Evolutionary conservation across 2,113 vertebrate species (phyloP).

Genomic region (Oreochromis aureus): DNA sequence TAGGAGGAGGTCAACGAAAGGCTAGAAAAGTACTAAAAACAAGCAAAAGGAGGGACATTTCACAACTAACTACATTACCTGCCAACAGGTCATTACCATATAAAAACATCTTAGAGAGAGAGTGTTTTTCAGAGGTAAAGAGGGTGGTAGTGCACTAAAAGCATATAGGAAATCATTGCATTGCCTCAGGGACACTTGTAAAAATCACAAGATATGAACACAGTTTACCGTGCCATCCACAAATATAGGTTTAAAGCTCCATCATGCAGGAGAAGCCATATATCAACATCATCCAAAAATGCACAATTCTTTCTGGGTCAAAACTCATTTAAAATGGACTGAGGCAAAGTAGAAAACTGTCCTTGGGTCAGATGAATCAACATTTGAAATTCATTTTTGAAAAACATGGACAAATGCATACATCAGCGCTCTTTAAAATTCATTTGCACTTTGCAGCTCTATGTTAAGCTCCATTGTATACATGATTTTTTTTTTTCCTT

Average conservation of each 20-base stretch:
- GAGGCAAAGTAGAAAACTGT: neutral
- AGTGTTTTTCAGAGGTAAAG: neutral
- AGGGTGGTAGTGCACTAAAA: neutral
- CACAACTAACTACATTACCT: neutral
- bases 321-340: neutral
- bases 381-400: neutral
- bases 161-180: neutral
- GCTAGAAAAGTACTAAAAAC: neutral
- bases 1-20: neutral
- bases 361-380: neutral
- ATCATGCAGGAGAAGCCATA: neutral
- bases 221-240: neutral
- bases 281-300: neutral
- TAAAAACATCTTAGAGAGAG: neutral
- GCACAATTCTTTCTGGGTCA: neutral
- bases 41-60: neutral
- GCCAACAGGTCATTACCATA: neutral
- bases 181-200: neutral
- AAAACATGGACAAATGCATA: neutral
- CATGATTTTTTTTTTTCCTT: neutral
- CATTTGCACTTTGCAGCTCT: neutral
- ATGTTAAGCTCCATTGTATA: neutral
- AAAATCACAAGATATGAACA: neutral
- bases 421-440: neutral
- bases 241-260: neutral